phyloP scores from a whole-genome alignment of 2,888 invertebrate genomes.

The Pandemis cinnamomeana region DNA sequence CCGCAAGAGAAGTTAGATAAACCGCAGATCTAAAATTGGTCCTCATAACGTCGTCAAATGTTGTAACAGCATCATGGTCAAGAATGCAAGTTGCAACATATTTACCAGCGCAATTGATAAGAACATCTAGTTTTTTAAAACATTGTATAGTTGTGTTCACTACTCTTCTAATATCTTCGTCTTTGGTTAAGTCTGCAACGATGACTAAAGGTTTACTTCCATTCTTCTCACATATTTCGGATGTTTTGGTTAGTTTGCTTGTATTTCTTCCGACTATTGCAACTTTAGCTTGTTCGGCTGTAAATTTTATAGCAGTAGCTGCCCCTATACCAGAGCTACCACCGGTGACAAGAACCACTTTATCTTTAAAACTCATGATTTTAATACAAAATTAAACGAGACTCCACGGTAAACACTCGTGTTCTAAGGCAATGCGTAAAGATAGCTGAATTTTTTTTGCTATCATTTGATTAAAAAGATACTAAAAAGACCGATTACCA shows the following conservation, averaged over 20 bases:
- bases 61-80: slow-evolving; percentile 49
- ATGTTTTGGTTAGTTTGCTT: slow-evolving; percentile 47
- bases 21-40: slow-evolving; percentile 55
- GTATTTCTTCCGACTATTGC: slow-evolving; percentile 52
- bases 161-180: slow-evolving; percentile 53
- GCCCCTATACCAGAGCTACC: slow-evolving; percentile 54
- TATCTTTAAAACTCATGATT: slow-evolving; percentile 50
- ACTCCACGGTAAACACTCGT: not conserved
- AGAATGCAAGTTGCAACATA: slow-evolving; percentile 44
- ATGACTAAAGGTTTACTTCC: slow-evolving; percentile 49
- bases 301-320: slow-evolving; percentile 47
- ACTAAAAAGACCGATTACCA: not conserved
- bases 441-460: not conserved
- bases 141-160: slow-evolving; percentile 85
- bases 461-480: not conserved
- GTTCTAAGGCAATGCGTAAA: not conserved
- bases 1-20: slow-evolving; percentile 50
- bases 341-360: slow-evolving; percentile 53
- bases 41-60: slow-evolving; percentile 50
- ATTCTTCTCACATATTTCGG: slow-evolving; percentile 44
- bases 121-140: slow-evolving; percentile 87
- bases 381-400: not conserved
- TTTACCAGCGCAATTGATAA: slow-evolving; percentile 81
- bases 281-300: slow-evolving; percentile 47
- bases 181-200: slow-evolving; percentile 11